Conservation (phyloP, 2,113 vertebrate species). For the Chitala chitala region DNA sequence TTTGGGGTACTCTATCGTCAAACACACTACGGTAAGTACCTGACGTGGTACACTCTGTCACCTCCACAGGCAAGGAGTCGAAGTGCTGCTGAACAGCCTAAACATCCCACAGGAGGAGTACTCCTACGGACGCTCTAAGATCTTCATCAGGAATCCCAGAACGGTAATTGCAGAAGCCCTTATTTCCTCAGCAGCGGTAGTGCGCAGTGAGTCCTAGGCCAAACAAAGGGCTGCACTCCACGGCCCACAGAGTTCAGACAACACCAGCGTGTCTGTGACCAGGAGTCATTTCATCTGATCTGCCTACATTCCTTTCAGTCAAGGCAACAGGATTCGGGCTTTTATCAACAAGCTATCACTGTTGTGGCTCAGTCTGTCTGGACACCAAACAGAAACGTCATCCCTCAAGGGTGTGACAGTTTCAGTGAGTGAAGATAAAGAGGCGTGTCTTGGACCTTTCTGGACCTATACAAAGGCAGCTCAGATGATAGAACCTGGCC, state of each 20-base stretch:
- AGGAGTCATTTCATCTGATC: neutral
- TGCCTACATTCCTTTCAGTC: neutral
- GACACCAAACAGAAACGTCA: neutral
- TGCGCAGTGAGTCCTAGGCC: neutral
- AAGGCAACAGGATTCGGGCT: neutral
- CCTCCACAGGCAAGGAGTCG: conserved; percentile 78
- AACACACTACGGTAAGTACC: neutral
- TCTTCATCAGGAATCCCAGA: conserved; percentile 97
- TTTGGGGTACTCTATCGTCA: too few relatives aligned
- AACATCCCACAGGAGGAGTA: conserved; percentile 80
- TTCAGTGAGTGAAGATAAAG: neutral
- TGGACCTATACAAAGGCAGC: too few relatives aligned
- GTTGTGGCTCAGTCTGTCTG: neutral
- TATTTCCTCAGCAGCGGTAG: neutral
- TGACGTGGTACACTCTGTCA: neutral
- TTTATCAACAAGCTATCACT: neutral
- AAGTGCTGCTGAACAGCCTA: conserved; percentile 81
- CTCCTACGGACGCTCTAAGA: conserved; percentile 93
- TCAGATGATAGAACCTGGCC: too few relatives aligned
- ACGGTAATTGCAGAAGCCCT: conserved; percentile 72
- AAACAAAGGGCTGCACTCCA: neutral
- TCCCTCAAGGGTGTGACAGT: neutral
- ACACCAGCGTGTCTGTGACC: neutral
- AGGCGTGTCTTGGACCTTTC: too few relatives aligned
- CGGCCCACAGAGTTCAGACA: neutral